phyloP scores from a whole-genome alignment of 2,797 vertebrate species.

The Schizopygopsis pylzovi region DNA sequence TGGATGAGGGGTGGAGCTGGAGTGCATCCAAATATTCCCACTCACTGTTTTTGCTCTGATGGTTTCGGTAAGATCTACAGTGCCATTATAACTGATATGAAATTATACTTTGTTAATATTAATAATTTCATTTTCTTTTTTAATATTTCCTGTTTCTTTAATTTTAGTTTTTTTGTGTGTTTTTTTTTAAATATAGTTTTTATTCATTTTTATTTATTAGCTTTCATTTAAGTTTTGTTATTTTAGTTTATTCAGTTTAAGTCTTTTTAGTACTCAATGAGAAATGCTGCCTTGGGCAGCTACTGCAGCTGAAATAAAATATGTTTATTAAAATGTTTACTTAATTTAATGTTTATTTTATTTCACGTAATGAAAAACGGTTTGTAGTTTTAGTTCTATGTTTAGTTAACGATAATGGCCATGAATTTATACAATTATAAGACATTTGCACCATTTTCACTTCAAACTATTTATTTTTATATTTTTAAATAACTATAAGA shows the following conservation, averaged over 20 bases:
- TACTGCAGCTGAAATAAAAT: background rate
- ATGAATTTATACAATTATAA: background rate
- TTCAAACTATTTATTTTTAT: background rate
- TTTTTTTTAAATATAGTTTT: background rate
- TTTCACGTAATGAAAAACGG: background rate
- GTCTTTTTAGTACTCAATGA: background rate
- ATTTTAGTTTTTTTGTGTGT: background rate
- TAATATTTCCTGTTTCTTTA: background rate
- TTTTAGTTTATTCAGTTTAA: background rate
- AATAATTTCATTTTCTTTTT: background rate
- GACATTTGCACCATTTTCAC: background rate
- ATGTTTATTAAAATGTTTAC: background rate
- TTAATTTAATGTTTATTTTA: background rate
- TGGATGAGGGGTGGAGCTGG: conserved; percentile 10
- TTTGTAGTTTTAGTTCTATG: background rate
- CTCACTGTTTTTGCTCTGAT: background rate
- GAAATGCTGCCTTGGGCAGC: background rate
- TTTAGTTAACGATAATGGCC: background rate
- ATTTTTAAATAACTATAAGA: background rate
- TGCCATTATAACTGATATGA: background rate
- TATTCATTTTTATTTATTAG: background rate
- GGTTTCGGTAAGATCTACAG: background rate
- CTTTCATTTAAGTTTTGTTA: background rate
- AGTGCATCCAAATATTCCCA: conserved; percentile 2
- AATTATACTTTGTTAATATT: background rate